A percentile compares a stretch with the other conserved stretches of the same genome.
phyloP scores from a whole-genome alignment of 1,140 invertebrate genomes.

The Eulimnadia texana region DNA sequence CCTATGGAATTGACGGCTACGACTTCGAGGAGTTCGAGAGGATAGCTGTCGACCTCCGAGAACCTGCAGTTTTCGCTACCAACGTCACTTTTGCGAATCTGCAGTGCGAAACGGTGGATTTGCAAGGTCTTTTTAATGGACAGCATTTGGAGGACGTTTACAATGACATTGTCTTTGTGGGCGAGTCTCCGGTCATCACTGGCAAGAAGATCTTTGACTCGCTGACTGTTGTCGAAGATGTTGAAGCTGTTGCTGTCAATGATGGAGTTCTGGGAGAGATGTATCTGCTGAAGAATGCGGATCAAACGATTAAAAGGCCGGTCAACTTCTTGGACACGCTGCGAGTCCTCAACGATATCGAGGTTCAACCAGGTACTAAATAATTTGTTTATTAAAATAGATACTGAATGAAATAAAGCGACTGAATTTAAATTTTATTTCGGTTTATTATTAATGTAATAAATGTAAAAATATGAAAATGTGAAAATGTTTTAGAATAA shows the following conservation, averaged over 20 bases:
- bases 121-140: neutral
- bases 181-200: neutral
- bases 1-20: neutral
- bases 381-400: no score
- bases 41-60: neutral
- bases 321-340: neutral
- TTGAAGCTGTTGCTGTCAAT: neutral
- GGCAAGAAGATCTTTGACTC: neutral
- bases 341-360: neutral
- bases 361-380: no score
- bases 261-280: neutral
- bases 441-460: no score
- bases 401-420: no score
- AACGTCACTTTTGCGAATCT: neutral
- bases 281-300: neutral
- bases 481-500: no score
- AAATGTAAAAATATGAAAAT: no score
- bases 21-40: neutral
- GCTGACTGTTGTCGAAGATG: neutral
- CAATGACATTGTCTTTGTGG: neutral
- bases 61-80: neutral
- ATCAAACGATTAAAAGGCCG: neutral
- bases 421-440: no score
- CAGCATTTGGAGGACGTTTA: neutral
- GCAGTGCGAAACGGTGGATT: neutral